Percentiles rank a stretch among this genome's conserved stretches.
phyloP scores from a whole-genome alignment of 2,888 invertebrate genomes.

The Scaptomyza flava region DNA sequence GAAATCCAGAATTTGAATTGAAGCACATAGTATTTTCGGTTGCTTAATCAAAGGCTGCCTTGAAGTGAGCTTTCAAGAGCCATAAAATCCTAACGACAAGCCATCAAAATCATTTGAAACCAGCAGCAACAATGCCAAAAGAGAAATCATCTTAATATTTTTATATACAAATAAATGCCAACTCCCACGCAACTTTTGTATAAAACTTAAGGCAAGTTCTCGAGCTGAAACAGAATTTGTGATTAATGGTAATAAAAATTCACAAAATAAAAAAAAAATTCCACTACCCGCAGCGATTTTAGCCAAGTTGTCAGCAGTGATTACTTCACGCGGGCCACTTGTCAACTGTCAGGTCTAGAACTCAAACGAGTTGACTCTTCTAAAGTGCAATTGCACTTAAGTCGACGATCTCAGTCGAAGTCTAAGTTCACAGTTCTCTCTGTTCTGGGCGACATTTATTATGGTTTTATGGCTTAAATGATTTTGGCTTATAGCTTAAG shows the following conservation, averaged over 20 bases:
- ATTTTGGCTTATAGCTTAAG: slow-evolving; percentile 29
- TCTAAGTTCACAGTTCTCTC: slow-evolving; percentile 40
- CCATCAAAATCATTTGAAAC: slow-evolving; percentile 37
- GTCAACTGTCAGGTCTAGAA: slow-evolving; percentile 64
- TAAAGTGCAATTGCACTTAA: slow-evolving; percentile 41
- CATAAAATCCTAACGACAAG: slow-evolving; percentile 62
- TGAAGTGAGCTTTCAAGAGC: slow-evolving; percentile 60
- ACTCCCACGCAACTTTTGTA: slow-evolving; percentile 62
- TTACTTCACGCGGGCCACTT: slow-evolving; percentile 39
- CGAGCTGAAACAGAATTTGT: slow-evolving; percentile 34
- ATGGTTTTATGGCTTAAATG: slow-evolving; percentile 39
- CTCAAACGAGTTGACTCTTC: slow-evolving; percentile 31
- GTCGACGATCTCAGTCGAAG: slow-evolving; percentile 5
- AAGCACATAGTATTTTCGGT: slow-evolving; percentile 59
- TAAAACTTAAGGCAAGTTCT: slow-evolving; percentile 24
- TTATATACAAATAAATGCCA: slow-evolving; percentile 36
- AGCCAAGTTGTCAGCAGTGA: slow-evolving; percentile 14
- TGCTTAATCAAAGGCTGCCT: slow-evolving; percentile 26
- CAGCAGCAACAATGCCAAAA: slow-evolving; percentile 12
- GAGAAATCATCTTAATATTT: slow-evolving; percentile 62
- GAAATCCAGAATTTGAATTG: slow-evolving; percentile 60
- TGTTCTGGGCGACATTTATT: slow-evolving; percentile 31
- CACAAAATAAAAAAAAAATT: slow-evolving; percentile 33
- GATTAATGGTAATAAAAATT: slow-evolving; percentile 60
- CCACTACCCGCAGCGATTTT: slow-evolving; percentile 47